Evolutionary conservation across 2,888 invertebrate genomes (phyloP), one percentile per base, ranked within the genome.

Genomic region (Electrophaes corylata): DNA sequence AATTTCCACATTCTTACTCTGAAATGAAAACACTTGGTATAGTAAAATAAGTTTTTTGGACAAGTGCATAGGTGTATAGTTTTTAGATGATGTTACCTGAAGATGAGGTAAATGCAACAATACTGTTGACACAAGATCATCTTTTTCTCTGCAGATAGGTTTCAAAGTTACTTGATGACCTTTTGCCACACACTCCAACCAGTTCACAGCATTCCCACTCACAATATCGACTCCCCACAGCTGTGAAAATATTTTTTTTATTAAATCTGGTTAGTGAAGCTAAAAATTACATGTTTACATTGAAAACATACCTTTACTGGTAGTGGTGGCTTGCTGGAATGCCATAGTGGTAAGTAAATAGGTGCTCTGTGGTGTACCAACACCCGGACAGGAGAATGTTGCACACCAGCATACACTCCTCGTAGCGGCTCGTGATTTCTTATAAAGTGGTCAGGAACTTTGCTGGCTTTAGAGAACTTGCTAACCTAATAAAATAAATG

Each of bases 371-470:
- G 94, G 72, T 93, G 83, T 11, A 94, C 82, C 66, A 93, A 81
- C 18, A 94, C 74, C 8, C 91, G 86, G 14, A 86, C 75, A 8
- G 88, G 86, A 23, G 88, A 90, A 49, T 93, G 92, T 71, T 93
- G 93, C 47, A 94, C 86, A 18, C 89, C 90, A 1, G 75, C 83
- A 44, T 93, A 93, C 11, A 75, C 79, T 4, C 94, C 94, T 66
- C 81, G 83, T 45, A 94, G 78, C 1, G 88, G 81, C 67, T 92
- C 88, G 79, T 91, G 92, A 14, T 85, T 84, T 64, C 78, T 83
- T 65, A 94, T 79, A 67, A 94, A 94, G 68, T 91, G 92, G 35
- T 86, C 85, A 57, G 94, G 94, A 70, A 94, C 85, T 76, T 93
- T 92, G 20, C 81, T 82, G 12, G 93, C 93, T 71, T 91, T 93